A percentile compares a stretch with the other conserved stretches of the same genome.
phyloP scores from a whole-genome alignment of 2,888 invertebrate species.

The Nipponacmea schrenckii region DNA sequence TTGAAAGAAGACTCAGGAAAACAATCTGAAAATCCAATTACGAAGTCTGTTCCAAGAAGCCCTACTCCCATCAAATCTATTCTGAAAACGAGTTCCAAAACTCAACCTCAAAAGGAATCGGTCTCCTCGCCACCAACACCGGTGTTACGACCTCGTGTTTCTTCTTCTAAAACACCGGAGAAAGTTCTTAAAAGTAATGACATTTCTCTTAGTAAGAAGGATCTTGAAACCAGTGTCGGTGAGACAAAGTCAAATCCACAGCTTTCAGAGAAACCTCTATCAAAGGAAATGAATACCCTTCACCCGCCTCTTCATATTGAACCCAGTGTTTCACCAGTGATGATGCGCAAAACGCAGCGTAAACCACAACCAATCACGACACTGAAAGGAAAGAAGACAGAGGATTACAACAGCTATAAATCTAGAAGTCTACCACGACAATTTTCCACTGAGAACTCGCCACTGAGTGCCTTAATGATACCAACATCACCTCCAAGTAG shows the following conservation, averaged over 20 bases:
- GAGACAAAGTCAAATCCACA: neutral
- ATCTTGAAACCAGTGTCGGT: neutral
- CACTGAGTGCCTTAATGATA: constrained; percentile 36
- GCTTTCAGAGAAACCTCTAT: neutral
- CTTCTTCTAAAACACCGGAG: neutral
- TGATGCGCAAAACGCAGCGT: constrained; percentile 31
- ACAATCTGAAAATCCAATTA: neutral
- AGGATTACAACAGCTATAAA: constrained; percentile 30
- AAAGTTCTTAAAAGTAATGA: neutral
- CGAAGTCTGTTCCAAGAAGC: neutral
- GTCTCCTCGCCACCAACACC: neutral
- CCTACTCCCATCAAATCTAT: neutral
- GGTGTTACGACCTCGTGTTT: neutral
- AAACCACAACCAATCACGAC: constrained; percentile 60
- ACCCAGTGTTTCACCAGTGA: neutral
- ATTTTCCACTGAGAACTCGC: constrained; percentile 28
- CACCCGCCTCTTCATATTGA: neutral
- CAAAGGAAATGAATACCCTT: neutral
- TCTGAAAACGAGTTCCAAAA: neutral
- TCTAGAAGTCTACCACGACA: constrained; percentile 43
- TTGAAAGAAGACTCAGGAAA: neutral
- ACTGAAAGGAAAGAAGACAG: constrained; percentile 39
- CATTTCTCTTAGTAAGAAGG: neutral
- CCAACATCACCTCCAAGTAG: constrained; percentile 41
- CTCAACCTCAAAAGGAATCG: neutral